These are phyloP conservation scores for Nestor notabilis DNA, from an alignment of 2,113 vertebrate species.

Conservation along the genomic window DNA sequence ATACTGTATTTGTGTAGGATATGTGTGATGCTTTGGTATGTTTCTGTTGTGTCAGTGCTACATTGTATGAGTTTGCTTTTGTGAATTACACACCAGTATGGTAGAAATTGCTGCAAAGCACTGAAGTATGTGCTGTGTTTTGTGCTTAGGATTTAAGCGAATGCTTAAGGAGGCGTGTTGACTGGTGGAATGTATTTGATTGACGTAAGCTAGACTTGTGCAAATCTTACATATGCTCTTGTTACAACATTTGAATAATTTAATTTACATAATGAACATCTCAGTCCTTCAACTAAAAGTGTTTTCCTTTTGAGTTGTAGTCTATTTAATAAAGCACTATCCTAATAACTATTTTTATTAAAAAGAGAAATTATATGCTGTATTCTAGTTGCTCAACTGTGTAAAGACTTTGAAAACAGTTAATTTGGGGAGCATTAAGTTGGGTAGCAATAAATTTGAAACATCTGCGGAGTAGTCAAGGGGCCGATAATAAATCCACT, in stretches of 20 bases:
- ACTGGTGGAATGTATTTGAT: neutral
- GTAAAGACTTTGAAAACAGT: neutral
- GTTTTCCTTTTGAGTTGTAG: neutral
- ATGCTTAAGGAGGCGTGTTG: neutral
- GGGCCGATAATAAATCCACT: neutral
- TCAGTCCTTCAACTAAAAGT: neutral
- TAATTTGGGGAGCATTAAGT: neutral
- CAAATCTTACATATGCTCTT: neutral
- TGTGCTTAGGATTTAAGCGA: neutral
- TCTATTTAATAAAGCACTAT: neutral
- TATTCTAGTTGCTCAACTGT: neutral
- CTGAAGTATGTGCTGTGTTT: neutral
- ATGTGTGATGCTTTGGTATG: neutral
- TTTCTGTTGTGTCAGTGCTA: neutral
- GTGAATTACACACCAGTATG: neutral
- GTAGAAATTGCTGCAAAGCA: neutral
- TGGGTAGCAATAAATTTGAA: neutral
- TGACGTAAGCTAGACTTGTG: neutral
- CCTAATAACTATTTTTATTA: neutral
- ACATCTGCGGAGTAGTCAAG: neutral
- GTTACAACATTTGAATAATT: neutral
- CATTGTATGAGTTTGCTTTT: neutral
- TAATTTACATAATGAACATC: neutral
- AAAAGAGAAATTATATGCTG: conserved; percentile 2
- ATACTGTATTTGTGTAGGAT: neutral